A percentile compares a stretch with the other conserved stretches of the same genome.
Conservation (phyloP, 2,888 invertebrate species). For the Polymixis flavicincta region DNA sequence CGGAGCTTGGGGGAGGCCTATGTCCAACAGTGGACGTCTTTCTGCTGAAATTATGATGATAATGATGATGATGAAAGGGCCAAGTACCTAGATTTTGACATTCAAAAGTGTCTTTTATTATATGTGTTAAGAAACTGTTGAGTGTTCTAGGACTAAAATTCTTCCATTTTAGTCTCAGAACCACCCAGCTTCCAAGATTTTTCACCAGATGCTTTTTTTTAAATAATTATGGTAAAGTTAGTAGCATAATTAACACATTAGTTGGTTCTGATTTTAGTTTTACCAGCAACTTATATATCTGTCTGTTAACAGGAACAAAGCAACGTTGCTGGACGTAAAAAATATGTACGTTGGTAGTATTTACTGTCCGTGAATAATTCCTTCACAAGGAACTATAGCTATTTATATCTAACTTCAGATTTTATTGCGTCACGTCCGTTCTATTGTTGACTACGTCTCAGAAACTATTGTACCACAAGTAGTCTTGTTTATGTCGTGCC, state of each 20-base stretch:
- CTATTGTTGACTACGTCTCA: conserved; percentile 13
- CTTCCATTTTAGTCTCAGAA: too few relatives aligned
- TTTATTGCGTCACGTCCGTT: conserved; percentile 2
- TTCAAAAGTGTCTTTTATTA: background rate
- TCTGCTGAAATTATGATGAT: too few relatives aligned
- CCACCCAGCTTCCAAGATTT: too few relatives aligned
- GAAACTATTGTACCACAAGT: conserved; percentile 17
- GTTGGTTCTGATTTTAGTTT: background rate
- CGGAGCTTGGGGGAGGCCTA: too few relatives aligned
- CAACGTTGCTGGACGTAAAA: background rate
- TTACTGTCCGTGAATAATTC: background rate
- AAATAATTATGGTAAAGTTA: too few relatives aligned
- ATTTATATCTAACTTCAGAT: background rate
- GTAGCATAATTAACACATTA: too few relatives aligned
- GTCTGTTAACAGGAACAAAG: background rate
- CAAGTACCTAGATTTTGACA: background rate
- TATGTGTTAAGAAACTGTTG: too few relatives aligned
- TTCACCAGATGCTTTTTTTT: too few relatives aligned
- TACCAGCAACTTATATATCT: background rate
- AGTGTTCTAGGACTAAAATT: too few relatives aligned
- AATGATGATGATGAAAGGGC: too few relatives aligned
- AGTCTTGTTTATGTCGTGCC: conserved; percentile 13
- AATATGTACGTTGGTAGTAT: background rate
- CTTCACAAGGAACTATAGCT: background rate
- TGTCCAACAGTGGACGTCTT: too few relatives aligned